These are phyloP conservation scores for Phalanger gymnotis DNA, from an alignment of 2,797 vertebrate species.

Conservation along the genomic window DNA sequence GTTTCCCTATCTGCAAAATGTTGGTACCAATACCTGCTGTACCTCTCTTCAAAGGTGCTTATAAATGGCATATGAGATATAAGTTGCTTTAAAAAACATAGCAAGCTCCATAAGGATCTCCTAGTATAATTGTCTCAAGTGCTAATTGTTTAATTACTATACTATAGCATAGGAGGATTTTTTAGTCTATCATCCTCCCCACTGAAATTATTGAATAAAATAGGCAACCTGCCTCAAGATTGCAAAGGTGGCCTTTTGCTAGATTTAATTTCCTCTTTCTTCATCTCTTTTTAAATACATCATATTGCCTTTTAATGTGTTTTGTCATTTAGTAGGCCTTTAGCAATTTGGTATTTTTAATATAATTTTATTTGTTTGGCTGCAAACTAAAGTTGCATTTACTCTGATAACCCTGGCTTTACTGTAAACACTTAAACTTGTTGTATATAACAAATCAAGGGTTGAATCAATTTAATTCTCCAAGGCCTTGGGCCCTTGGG, in stretches of 20 bases:
- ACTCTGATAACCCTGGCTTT: neutral
- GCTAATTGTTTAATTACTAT: neutral
- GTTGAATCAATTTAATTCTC: conserved; percentile 15
- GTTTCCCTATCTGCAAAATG: neutral
- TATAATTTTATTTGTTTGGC: neutral
- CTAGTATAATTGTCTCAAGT: neutral
- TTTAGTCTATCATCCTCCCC: neutral
- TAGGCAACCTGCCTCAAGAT: neutral
- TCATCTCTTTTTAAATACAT: neutral
- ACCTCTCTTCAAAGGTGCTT: neutral
- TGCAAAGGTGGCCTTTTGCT: neutral
- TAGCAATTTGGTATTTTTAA: neutral
- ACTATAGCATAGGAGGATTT: neutral
- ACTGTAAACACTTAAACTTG: neutral
- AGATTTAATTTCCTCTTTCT: conserved; percentile 9
- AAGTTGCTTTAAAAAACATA: neutral
- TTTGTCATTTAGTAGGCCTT: neutral
- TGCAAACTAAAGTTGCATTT: neutral
- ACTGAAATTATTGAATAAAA: neutral
- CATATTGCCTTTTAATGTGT: neutral
- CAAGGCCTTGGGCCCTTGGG: neutral
- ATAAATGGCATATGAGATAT: neutral
- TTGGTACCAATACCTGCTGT: neutral
- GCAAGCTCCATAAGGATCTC: neutral
- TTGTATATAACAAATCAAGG: neutral